Evolutionary conservation across 2,888 invertebrate genomes (phyloP).

Genomic region (Rhorus exstirpatorius): DNA sequence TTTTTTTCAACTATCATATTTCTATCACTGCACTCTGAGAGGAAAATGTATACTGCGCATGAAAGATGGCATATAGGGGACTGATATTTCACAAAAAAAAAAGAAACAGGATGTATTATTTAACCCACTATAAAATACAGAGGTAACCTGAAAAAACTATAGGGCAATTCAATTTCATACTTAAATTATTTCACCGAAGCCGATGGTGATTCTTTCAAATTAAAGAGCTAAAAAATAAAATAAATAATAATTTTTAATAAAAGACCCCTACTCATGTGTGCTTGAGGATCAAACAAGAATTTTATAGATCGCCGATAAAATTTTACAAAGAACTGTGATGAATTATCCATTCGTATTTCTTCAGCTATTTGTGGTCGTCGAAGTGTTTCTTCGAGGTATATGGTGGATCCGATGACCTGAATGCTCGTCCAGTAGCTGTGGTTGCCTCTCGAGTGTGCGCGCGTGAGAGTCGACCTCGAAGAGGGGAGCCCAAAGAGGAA

Average conservation of each 20-base stretch:
- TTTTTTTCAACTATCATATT: too few species aligned
- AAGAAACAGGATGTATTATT: not conserved
- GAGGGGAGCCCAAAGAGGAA: conserved; percentile 58
- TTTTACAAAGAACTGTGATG: conserved; percentile 9
- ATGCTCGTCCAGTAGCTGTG: conserved; percentile 71
- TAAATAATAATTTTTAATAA: too few species aligned
- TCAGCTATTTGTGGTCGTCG: not conserved
- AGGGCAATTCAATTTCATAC: too few species aligned
- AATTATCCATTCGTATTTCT: conserved; percentile 26
- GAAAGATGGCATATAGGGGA: not conserved
- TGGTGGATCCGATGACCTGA: conserved; percentile 80
- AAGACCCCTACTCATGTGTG: too few species aligned
- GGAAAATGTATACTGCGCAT: not conserved
- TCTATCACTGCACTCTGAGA: not conserved
- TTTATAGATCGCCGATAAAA: conserved; percentile 8
- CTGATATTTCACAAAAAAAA: not conserved
- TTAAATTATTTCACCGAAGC: too few species aligned
- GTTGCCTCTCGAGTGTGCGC: conserved; percentile 6
- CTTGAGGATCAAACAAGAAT: conserved; percentile 1
- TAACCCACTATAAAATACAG: not conserved
- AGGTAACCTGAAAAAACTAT: not conserved
- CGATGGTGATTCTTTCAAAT: too few species aligned
- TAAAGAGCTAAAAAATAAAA: too few species aligned
- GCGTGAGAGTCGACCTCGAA: conserved; percentile 24
- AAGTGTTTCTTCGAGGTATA: conserved; percentile 24